phyloP scores from a whole-genome alignment of 2,113 vertebrate species.

The Carollia perspicillata region DNA sequence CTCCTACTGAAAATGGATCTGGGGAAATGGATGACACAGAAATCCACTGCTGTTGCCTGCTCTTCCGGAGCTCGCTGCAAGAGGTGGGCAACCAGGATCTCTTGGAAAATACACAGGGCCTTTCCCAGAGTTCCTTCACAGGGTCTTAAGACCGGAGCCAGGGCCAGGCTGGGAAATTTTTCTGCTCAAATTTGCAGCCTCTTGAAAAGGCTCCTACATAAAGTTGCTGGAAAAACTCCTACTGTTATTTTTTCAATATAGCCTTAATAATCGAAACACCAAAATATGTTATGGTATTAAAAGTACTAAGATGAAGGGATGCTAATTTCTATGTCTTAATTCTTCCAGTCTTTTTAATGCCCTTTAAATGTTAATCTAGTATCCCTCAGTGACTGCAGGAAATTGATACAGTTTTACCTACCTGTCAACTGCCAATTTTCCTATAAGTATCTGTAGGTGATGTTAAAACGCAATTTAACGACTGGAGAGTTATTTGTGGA shows the following conservation, averaged over 20 bases:
- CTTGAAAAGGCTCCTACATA: not conserved
- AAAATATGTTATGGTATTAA: constrained; percentile 25
- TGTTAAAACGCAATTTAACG: constrained; percentile 46
- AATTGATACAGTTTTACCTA: not conserved
- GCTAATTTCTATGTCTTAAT: not conserved
- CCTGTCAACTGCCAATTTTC: constrained; percentile 11
- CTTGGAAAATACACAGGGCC: not conserved
- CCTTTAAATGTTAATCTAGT: constrained; percentile 32
- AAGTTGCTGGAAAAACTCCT: not conserved
- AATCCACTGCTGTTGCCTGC: not conserved
- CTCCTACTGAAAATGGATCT: not conserved
- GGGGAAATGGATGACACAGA: not conserved
- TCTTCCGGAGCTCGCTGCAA: not conserved
- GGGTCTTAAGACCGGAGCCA: not conserved
- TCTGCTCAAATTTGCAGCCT: not conserved
- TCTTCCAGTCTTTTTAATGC: not conserved
- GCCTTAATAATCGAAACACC: not conserved
- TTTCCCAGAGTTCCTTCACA: not conserved
- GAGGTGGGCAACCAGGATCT: not conserved
- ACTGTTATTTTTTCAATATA: constrained; percentile 6
- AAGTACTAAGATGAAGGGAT: not conserved
- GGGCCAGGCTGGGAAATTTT: not conserved
- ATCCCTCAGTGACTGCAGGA: not conserved
- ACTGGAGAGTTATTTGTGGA: constrained; percentile 33
- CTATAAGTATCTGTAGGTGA: constrained; percentile 42